Percentiles rank a stretch among this genome's conserved stretches.
Evolutionary conservation across 2,113 vertebrate genomes (phyloP).

Genomic region (Psettodes erumei): DNA sequence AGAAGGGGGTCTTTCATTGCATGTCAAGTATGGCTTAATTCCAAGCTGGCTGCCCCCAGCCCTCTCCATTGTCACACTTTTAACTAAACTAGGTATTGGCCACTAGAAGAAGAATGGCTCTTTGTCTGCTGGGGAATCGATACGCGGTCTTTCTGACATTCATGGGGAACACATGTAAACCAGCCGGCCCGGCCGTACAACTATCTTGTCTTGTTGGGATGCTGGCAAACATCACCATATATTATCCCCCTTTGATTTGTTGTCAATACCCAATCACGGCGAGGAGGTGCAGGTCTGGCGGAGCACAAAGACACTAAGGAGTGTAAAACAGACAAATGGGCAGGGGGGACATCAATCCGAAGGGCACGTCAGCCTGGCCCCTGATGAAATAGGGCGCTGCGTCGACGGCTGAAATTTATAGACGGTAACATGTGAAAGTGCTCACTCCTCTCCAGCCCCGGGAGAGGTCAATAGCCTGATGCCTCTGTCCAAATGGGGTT

Average conservation of each 20-base stretch:
- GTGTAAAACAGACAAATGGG: constrained; percentile 84
- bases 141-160: constrained; percentile 78
- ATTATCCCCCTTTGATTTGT: constrained; percentile 85
- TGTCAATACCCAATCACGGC: constrained; percentile 86
- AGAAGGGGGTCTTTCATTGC: constrained; percentile 84
- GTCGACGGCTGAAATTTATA: constrained; percentile 82
- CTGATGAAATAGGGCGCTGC: constrained; percentile 78
- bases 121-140: constrained; percentile 79
- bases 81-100: constrained; percentile 79
- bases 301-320: constrained; percentile 82
- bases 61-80: constrained; percentile 75
- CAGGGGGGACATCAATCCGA: constrained; percentile 81
- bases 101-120: constrained; percentile 74
- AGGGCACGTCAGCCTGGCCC: constrained; percentile 76
- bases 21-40: constrained; percentile 88
- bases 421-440: constrained; percentile 82
- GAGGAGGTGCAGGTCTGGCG: constrained; percentile 76
- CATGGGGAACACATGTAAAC: constrained; percentile 83
- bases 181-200: constrained; percentile 67
- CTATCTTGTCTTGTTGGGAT: constrained; percentile 81
- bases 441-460: constrained; percentile 71
- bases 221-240: constrained; percentile 81
- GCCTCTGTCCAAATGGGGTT: constrained; percentile 72
- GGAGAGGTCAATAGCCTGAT: constrained; percentile 80
- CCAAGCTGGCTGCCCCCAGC: constrained; percentile 75